phyloP scores from a whole-genome alignment of 2,797 vertebrate species.

The Sebastes glaucus region DNA sequence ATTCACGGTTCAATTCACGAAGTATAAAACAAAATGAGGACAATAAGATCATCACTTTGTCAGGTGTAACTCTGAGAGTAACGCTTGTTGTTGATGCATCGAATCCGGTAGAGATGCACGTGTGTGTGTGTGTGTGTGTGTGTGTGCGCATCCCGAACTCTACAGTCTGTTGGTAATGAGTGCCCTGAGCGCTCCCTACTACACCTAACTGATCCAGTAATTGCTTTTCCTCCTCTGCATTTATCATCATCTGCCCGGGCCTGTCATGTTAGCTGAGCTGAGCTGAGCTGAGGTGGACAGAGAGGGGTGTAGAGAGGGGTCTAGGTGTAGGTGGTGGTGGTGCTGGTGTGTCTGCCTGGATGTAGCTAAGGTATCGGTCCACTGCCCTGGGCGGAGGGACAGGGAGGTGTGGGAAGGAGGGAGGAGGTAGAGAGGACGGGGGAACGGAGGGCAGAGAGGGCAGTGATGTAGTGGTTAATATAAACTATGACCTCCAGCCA shows the following conservation, averaged over 20 bases:
- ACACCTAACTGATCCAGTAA: conserved; percentile 83
- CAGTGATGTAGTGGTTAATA: conserved; percentile 41
- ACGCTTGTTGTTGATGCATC: conserved; percentile 33
- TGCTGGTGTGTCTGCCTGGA: conserved; percentile 38
- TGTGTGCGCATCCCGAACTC: conserved; percentile 54
- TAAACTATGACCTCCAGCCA: conserved; percentile 42
- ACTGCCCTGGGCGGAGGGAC: conserved; percentile 17
- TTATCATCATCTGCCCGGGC: conserved; percentile 82
- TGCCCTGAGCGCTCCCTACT: conserved; percentile 74
- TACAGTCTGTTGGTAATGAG: conserved; percentile 79
- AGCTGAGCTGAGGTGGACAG: conserved; percentile 62
- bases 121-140: conserved; percentile 11
- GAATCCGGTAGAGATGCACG: conserved; percentile 8
- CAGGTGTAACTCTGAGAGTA: conserved; percentile 1
- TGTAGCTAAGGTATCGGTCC: conserved; percentile 40
- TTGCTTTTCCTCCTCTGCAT: conserved; percentile 85
- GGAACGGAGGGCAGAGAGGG: neutral
- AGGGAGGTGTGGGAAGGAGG: neutral
- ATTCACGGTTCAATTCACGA: neutral
- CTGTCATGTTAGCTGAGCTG: conserved; percentile 76
- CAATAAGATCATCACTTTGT: conserved; percentile 9
- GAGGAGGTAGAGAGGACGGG: neutral
- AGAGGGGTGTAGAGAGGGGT: conserved; percentile 42
- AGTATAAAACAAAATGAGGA: conserved; percentile 1
- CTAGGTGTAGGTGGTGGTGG: conserved; percentile 26